Percentiles rank a stretch among this genome's conserved stretches.
Conservation (phyloP, 2,113 vertebrate genomes). For the Oryzias curvinotus region DNA sequence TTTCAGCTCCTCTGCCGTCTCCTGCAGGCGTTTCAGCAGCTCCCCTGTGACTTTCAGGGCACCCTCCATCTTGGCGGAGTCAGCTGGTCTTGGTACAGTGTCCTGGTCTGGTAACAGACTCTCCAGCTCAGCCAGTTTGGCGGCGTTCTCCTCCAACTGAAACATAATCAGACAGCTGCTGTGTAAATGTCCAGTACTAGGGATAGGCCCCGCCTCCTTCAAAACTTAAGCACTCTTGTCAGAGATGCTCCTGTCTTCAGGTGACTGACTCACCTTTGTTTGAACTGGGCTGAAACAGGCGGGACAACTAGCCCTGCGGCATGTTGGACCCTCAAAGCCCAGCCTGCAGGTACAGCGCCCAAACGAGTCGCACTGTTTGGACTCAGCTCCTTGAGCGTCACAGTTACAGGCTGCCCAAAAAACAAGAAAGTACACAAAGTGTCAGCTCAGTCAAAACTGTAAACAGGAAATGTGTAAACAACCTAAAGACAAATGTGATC, state of each 20-base stretch:
- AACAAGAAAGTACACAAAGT: neutral
- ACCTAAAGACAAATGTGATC: too few relatives aligned
- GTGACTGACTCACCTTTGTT: conserved; percentile 71
- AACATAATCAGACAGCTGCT: neutral
- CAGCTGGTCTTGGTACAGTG: neutral
- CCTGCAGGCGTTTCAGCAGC: conserved; percentile 72
- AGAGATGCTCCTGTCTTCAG: neutral
- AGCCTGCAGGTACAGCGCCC: conserved; percentile 86
- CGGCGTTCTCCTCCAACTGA: conserved; percentile 79
- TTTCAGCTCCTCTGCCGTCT: conserved; percentile 58
- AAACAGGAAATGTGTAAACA: too few relatives aligned
- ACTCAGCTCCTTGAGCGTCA: conserved; percentile 67
- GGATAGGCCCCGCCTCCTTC: too few relatives aligned
- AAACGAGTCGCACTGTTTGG: conserved; percentile 69
- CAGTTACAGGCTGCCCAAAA: conserved; percentile 83
- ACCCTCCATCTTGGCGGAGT: conserved; percentile 67
- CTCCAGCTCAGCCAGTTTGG: conserved; percentile 80
- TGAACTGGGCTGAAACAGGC: conserved; percentile 85
- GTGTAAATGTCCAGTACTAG: neutral
- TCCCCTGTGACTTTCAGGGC: conserved; percentile 71
- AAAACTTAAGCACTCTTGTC: neutral
- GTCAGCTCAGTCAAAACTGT: too few relatives aligned
- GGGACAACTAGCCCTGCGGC: conserved; percentile 81
- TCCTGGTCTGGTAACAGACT: conserved; percentile 57
- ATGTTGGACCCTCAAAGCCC: conserved; percentile 82